Percentiles rank a stretch among this genome's conserved stretches.
phyloP scores from a whole-genome alignment of 1,140 invertebrate species.

The Rhopalosiphum padi region DNA sequence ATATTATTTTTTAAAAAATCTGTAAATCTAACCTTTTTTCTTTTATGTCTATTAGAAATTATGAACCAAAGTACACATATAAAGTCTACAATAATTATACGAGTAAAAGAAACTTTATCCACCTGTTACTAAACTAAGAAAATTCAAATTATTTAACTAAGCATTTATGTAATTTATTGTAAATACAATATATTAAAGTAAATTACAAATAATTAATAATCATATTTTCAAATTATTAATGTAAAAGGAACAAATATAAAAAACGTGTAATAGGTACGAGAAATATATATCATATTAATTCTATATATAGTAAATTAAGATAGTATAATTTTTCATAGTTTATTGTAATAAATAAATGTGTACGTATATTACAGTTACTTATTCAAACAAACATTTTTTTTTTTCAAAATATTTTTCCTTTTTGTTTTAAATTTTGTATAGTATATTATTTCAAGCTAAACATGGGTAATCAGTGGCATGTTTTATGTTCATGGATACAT shows the following conservation, averaged over 20 bases:
- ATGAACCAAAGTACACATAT: too few relatives aligned
- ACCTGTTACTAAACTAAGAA: neutral
- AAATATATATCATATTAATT: neutral
- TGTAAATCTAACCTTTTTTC: too few relatives aligned
- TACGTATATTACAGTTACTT: neutral
- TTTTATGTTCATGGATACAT: neutral
- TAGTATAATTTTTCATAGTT: neutral
- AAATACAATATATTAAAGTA: neutral
- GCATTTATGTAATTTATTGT: neutral
- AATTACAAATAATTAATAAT: neutral
- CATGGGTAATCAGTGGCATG: neutral
- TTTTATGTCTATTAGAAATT: too few relatives aligned
- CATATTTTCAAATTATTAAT: neutral
- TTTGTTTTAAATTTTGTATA: neutral
- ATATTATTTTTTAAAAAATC: too few relatives aligned
- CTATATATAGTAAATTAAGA: neutral
- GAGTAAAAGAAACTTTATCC: too few relatives aligned
- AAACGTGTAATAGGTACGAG: neutral
- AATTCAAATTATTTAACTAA: neutral
- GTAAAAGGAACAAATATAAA: neutral
- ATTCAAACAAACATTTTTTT: neutral
- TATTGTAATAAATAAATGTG: neutral
- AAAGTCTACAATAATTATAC: too few relatives aligned
- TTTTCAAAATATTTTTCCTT: neutral
- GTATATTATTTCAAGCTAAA: neutral